Evolutionary conservation across 2,797 vertebrate species (phyloP).

Genomic region (Lepilemur ruficaudatus): DNA sequence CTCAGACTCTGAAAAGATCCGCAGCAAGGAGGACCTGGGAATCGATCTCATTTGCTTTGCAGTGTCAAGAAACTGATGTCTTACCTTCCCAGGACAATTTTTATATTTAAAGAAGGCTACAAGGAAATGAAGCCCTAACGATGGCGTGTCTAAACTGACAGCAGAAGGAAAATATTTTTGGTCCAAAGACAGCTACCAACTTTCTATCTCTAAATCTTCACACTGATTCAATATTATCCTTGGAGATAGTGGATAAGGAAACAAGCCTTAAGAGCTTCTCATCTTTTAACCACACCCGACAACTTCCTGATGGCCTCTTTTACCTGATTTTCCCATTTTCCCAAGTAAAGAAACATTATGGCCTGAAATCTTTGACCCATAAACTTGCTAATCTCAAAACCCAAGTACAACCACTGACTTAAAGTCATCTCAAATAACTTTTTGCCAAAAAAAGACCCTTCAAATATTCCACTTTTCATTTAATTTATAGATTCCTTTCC

Average conservation of each 20-base stretch:
- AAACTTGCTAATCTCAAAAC: conserved; percentile 24
- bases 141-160: neutral
- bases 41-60: neutral
- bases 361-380: conserved; percentile 21
- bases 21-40: neutral
- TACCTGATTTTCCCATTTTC: conserved; percentile 1
- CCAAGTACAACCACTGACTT: neutral
- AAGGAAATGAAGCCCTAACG: neutral
- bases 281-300: neutral
- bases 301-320: neutral
- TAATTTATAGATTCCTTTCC: neutral
- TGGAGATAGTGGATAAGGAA: neutral
- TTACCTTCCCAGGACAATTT: neutral
- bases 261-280: neutral
- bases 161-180: neutral
- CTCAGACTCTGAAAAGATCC: neutral
- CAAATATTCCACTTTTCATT: neutral
- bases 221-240: neutral
- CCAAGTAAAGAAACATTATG: neutral
- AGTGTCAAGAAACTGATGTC: neutral
- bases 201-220: neutral
- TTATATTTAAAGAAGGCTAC: neutral
- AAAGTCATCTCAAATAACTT: neutral
- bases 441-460: neutral
- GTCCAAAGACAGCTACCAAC: neutral